phyloP scores from a whole-genome alignment of 1,140 invertebrate species.

The Macrosteles quadrilineatus region DNA sequence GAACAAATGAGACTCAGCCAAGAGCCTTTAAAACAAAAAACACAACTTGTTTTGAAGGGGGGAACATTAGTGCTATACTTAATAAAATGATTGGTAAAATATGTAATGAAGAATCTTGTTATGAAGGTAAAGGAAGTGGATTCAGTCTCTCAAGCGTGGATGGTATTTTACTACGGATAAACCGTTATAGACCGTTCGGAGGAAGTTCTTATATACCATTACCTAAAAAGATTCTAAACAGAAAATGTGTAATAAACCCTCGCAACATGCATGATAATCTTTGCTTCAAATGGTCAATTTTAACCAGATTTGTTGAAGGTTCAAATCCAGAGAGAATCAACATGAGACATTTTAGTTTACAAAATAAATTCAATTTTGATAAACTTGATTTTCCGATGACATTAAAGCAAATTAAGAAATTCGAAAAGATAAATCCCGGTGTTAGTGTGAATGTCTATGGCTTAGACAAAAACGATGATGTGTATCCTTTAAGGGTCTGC shows the following conservation, averaged over 20 bases:
- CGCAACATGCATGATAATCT: conserved; percentile 11
- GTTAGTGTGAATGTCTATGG: conserved; percentile 28
- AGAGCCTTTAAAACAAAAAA: background rate
- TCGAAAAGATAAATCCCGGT: conserved; percentile 20
- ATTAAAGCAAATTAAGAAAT: conserved; percentile 4
- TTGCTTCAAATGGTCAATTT: conserved; percentile 20
- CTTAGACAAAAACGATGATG: conserved; percentile 5
- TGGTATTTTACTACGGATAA: background rate
- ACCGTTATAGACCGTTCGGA: background rate
- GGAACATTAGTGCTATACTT: background rate
- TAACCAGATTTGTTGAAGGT: conserved; percentile 4
- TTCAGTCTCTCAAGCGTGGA: background rate
- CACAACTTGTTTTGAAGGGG: background rate
- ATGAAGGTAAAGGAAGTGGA: background rate
- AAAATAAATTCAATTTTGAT: conserved; percentile 20
- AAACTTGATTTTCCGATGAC: conserved; percentile 6
- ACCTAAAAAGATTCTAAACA: background rate
- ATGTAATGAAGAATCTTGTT: background rate
- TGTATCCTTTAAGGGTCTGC: conserved; percentile 10
- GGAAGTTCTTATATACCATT: conserved; percentile 4
- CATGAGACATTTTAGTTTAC: background rate
- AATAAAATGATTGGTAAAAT: background rate
- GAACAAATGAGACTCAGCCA: too few species aligned
- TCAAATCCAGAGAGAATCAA: background rate
- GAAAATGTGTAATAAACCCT: conserved; percentile 1